A percentile compares a stretch with the other conserved stretches of the same genome.
Evolutionary conservation across 2,113 vertebrate genomes (phyloP).

Genomic region (Heliornis fulica): DNA sequence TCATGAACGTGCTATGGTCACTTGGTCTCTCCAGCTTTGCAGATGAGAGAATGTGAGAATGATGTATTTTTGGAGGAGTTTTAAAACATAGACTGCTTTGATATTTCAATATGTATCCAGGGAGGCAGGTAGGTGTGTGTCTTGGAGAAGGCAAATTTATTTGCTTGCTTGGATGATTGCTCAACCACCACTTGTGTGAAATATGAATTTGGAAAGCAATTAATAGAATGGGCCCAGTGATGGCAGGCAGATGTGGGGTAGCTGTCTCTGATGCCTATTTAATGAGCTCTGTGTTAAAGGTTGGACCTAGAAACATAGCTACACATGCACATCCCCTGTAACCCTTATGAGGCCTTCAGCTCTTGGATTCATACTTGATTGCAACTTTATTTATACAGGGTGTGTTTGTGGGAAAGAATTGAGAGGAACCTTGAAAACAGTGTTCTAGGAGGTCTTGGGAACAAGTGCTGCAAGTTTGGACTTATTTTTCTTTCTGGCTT

Average conservation of each 20-base stretch:
- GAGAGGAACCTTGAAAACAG: neutral
- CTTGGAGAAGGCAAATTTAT: neutral
- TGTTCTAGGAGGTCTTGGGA: neutral
- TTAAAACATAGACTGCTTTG: neutral
- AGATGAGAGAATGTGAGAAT: constrained; percentile 1
- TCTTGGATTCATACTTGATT: neutral
- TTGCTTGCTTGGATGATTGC: neutral
- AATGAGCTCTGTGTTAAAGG: neutral
- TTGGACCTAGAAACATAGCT: neutral
- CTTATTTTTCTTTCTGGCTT: neutral
- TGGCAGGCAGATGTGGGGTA: constrained; percentile 13
- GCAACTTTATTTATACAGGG: neutral
- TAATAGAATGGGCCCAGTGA: neutral
- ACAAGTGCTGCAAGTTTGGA: neutral
- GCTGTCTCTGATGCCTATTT: neutral
- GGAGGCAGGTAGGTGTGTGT: neutral
- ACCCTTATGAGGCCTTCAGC: neutral
- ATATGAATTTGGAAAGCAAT: neutral
- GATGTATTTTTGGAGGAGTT: neutral
- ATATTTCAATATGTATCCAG: neutral
- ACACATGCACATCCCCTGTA: neutral
- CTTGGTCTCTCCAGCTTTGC: neutral
- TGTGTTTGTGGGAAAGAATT: neutral
- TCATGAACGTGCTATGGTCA: fast-evolving
- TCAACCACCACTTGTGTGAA: neutral